Conservation (phyloP, 1,140 invertebrate species). For the Penaeus chinensis region DNA sequence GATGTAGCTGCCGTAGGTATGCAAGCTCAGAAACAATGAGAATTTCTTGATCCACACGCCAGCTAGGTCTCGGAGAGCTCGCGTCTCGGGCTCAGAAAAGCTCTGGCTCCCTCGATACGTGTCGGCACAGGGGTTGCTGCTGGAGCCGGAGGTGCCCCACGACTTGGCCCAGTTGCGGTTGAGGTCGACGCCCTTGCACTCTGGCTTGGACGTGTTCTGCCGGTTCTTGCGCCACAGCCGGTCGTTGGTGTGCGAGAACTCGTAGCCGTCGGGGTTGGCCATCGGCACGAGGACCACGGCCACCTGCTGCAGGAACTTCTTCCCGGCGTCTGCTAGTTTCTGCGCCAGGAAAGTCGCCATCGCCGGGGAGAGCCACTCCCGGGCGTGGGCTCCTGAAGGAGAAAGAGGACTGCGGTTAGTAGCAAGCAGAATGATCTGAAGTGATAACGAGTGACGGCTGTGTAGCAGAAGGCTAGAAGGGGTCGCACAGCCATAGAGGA, state of each 20-base stretch:
- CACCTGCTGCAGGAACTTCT: constrained; percentile 77
- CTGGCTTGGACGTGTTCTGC: background rate
- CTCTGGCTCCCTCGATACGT: constrained; percentile 69
- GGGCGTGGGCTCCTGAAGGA: constrained; percentile 75
- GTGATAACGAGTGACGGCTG: too few relatives aligned
- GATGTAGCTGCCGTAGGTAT: constrained; percentile 89
- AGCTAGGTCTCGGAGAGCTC: constrained; percentile 64
- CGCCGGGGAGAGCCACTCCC: constrained; percentile 92
- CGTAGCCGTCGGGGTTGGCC: constrained; percentile 62
- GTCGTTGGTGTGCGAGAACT: constrained; percentile 63
- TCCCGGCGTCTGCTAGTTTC: constrained; percentile 77
- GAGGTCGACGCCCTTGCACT: constrained; percentile 65
- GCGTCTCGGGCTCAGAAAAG: constrained; percentile 67
- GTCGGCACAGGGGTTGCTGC: constrained; percentile 62
- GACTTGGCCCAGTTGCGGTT: constrained; percentile 64
- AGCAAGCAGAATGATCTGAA: too few relatives aligned
- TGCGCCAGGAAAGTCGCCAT: constrained; percentile 85
- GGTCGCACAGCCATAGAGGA: too few relatives aligned
- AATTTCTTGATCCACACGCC: constrained; percentile 66
- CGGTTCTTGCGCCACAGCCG: constrained; percentile 65
- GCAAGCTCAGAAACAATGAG: constrained; percentile 83
- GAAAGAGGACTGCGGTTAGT: too few relatives aligned
- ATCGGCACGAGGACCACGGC: constrained; percentile 72
- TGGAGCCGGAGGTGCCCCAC: constrained; percentile 36
- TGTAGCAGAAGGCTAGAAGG: too few relatives aligned